Evolutionary conservation across 2,797 vertebrate genomes (phyloP).

Genomic region (Sebastes minor): DNA sequence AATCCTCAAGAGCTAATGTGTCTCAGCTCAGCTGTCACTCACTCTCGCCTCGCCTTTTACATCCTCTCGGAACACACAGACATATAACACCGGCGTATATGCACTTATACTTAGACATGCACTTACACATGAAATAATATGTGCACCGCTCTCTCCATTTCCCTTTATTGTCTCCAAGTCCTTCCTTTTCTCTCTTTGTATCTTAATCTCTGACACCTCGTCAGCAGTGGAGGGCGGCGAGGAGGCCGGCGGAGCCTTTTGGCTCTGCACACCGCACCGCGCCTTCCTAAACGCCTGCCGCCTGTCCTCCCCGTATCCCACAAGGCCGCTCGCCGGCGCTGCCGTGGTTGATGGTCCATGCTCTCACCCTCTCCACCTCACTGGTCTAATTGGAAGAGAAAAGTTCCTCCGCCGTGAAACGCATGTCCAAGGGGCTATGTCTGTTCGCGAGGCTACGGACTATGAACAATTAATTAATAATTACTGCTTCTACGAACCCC

Average conservation of each 20-base stretch:
- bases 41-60: background rate
- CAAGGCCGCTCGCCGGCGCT: conserved; percentile 21
- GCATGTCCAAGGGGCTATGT: conserved; percentile 53
- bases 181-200: background rate
- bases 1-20: conserved; percentile 40
- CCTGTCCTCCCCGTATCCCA: conserved; percentile 32
- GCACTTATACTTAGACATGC: background rate
- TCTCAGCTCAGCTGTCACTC: conserved; percentile 39
- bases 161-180: background rate
- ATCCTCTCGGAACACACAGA: background rate
- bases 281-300: conserved; percentile 21
- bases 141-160: background rate
- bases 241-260: background rate
- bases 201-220: background rate
- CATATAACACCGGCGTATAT: background rate
- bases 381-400: conserved; percentile 73
- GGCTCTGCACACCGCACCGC: background rate
- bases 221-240: background rate
- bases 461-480: conserved; percentile 74
- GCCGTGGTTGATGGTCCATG: conserved; percentile 52
- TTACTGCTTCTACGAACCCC: conserved; percentile 46
- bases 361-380: conserved; percentile 53
- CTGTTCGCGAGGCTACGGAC: conserved; percentile 46
- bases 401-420: conserved; percentile 41
- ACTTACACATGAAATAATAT: background rate